Percentiles rank a stretch among this genome's conserved stretches.
Conservation (phyloP, 2,888 invertebrate genomes). For the Dexiosoma caninum region DNA sequence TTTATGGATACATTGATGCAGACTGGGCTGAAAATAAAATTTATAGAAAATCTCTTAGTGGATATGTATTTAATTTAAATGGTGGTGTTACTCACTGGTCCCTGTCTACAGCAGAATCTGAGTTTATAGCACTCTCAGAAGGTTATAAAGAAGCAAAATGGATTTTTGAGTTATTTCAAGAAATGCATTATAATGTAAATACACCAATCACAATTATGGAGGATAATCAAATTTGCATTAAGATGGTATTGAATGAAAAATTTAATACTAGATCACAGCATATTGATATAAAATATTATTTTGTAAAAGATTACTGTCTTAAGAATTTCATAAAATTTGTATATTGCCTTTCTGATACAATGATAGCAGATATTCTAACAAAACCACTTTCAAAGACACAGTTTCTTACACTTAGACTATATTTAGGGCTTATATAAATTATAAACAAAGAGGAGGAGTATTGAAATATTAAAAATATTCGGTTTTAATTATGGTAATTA, state of each 20-base stretch:
- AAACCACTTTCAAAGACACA: no score
- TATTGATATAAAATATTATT: not conserved
- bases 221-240: slow-evolving; percentile 1
- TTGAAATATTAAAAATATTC: no score
- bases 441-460: no score
- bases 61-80: not conserved
- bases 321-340: not conserved
- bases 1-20: not conserved
- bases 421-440: no score
- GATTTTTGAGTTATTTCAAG: not conserved
- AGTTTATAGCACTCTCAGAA: not conserved
- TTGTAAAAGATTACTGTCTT: not conserved
- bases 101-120: not conserved
- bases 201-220: slow-evolving; percentile 2
- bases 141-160: not conserved
- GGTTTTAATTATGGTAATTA: no score
- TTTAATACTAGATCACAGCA: not conserved
- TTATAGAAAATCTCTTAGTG: not conserved
- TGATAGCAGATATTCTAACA: no score
- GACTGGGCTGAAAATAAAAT: no score
- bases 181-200: not conserved
- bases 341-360: no score
- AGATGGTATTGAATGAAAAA: not conserved
- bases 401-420: no score
- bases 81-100: not conserved